These are phyloP conservation scores for Candoia aspera DNA, from an alignment of 2,113 vertebrate genomes.

Conservation along the genomic window DNA sequence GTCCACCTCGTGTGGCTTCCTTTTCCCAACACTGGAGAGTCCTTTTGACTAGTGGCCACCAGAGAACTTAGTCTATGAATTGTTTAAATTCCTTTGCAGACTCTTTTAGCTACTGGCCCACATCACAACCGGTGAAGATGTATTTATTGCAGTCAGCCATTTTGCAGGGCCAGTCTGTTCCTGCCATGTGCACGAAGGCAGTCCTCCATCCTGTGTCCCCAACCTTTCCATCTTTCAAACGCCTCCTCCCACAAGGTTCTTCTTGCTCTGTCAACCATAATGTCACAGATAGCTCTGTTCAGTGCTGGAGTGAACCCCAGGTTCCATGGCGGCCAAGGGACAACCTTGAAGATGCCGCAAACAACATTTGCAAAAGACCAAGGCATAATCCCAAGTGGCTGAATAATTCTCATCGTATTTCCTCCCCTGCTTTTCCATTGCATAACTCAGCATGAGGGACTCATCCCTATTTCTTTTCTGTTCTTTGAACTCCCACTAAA, in stretches of 20 bases:
- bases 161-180: background rate
- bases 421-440: slow-evolving; percentile 65
- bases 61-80: background rate
- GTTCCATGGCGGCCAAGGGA: background rate
- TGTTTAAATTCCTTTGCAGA: background rate
- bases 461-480: slow-evolving; percentile 79
- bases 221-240: background rate
- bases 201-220: background rate
- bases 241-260: background rate
- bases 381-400: slow-evolving; percentile 43
- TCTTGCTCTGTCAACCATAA: background rate
- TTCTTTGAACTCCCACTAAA: slow-evolving; percentile 84
- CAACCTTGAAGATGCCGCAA: background rate
- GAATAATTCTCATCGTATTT: slow-evolving; percentile 46
- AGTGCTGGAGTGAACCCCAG: background rate
- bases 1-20: background rate
- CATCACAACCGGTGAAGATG: background rate
- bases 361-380: background rate
- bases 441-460: slow-evolving; percentile 71
- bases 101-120: background rate
- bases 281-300: background rate
- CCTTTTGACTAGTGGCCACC: too few relatives aligned
- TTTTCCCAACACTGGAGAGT: background rate
- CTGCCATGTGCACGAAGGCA: background rate
- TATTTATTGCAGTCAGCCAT: background rate